Percentiles rank a stretch among this genome's conserved stretches.
phyloP scores from a whole-genome alignment of 2,797 vertebrate species.

The Numenius phaeopus region DNA sequence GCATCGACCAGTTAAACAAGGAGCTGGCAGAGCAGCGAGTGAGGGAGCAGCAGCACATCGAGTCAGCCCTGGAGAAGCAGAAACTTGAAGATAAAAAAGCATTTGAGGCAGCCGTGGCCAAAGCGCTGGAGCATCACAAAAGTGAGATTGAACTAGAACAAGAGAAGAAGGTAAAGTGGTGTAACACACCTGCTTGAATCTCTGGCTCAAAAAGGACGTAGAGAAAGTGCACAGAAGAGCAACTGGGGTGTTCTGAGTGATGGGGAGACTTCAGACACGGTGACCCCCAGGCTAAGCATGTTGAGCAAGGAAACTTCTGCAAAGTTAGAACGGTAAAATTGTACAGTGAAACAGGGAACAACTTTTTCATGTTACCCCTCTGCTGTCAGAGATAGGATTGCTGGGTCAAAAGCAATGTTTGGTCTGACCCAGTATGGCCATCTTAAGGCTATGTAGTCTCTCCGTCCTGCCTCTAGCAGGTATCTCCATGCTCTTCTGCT shows the following conservation, averaged over 20 bases:
- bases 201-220: not conserved
- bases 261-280: not conserved
- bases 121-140: slow-evolving; percentile 85
- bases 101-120: slow-evolving; percentile 84
- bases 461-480: not conserved
- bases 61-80: slow-evolving; percentile 89
- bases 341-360: rapidly evolving
- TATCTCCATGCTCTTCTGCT: not conserved
- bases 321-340: not conserved
- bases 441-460: rapidly evolving
- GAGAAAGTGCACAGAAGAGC: not conserved
- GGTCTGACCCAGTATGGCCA: not conserved
- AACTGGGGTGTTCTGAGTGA: rapidly evolving
- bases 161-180: slow-evolving; percentile 88
- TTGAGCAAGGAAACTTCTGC: not conserved
- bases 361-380: rapidly evolving
- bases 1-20: slow-evolving; percentile 93
- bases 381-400: not conserved
- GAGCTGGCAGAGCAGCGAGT: slow-evolving; percentile 92
- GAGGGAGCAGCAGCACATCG: slow-evolving; percentile 90
- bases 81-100: slow-evolving; percentile 88
- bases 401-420: not conserved
- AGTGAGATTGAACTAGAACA: slow-evolving; percentile 87
- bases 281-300: not conserved
- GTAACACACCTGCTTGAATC: not conserved